Base-by-base conservation (phyloP, 2,113 vertebrate genomes). In the Blennius ocellaris region DNA sequence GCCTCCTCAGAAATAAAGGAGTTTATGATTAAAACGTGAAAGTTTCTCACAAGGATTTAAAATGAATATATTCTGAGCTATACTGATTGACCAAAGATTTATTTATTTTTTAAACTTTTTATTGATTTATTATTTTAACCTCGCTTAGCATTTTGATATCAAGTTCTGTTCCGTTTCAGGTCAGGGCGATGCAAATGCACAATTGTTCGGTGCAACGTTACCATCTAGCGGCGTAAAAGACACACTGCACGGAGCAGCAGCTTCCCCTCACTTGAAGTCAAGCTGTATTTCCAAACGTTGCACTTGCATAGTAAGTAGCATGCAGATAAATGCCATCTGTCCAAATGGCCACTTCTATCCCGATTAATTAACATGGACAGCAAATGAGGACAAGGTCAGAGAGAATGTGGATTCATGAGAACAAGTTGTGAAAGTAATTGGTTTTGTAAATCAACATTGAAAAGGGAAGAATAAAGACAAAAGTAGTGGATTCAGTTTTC, bases 211-310 rank as follows among this genome's bases (percentile, higher is more conserved):
- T 62, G 21, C 75, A 86, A 91, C 71, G 80, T 62, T 88, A 51
- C 84, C 90, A 90, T 86, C 92, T 90, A 84, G 79, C 75, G 92
- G 49, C 5, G 0, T 0, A 3, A 36, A 38, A 11, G 6, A 21
- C 45, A 73, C 52, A 72, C 48, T 76, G 51, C 79, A 80, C 0
- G 51, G 44, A 6, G 6, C 3, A 39, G 2, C 0, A 5, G 15
- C 49, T 38, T 30, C 4, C 40, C 0, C 7, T 11, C 52, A 39
- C 41, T 6, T 14, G 21, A 30, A 45, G 44, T 67, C 37, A 30
- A 38, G 14, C 61, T 17, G 30, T 50, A 8, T 45, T 76, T 30
- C 62, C 47, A 49, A 48, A 65, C 6, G 50, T 8, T 40, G 41
- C 43, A 15, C 41, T 37, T 69, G 63, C 41, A 78, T 66, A 54